A percentile compares a stretch with the other conserved stretches of the same genome.
Conservation (phyloP, 1,140 invertebrate species). For the Batillaria attramentaria region DNA sequence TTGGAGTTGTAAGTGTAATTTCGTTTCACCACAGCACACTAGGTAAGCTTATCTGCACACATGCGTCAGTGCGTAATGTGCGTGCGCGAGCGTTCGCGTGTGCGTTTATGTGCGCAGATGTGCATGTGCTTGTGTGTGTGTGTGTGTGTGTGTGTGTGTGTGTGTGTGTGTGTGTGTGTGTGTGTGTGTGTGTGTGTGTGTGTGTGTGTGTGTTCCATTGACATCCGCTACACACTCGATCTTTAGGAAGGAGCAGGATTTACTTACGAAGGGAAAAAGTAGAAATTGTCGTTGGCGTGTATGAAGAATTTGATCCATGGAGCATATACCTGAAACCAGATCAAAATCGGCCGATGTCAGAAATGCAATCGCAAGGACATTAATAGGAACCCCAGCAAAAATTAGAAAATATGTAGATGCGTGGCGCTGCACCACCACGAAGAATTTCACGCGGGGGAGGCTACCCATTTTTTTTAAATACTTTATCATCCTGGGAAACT, state of each 20-base stretch:
- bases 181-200: too few species aligned
- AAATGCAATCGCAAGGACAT: background rate
- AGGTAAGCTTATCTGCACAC: background rate
- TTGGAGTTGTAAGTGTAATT: background rate
- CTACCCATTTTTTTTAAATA: too few species aligned
- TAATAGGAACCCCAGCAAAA: background rate
- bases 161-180: background rate
- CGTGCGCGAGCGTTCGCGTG: background rate
- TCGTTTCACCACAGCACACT: background rate
- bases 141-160: background rate
- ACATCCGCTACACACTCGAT: too few species aligned
- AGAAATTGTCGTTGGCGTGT: background rate
- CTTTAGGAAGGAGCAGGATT: too few species aligned
- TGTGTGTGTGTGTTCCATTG: too few species aligned
- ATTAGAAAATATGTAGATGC: too few species aligned
- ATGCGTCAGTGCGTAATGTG: background rate
- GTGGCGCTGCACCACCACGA: too few species aligned
- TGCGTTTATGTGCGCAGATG: background rate
- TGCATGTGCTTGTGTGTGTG: background rate
- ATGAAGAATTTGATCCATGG: background rate
- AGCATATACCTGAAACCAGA: background rate
- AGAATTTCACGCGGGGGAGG: too few species aligned
- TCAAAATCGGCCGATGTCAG: background rate
- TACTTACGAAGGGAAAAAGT: too few species aligned
- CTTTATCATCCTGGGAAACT: too few species aligned